Base-by-base conservation (phyloP, 1,140 invertebrate genomes). In the Euglossa dilemma region DNA sequence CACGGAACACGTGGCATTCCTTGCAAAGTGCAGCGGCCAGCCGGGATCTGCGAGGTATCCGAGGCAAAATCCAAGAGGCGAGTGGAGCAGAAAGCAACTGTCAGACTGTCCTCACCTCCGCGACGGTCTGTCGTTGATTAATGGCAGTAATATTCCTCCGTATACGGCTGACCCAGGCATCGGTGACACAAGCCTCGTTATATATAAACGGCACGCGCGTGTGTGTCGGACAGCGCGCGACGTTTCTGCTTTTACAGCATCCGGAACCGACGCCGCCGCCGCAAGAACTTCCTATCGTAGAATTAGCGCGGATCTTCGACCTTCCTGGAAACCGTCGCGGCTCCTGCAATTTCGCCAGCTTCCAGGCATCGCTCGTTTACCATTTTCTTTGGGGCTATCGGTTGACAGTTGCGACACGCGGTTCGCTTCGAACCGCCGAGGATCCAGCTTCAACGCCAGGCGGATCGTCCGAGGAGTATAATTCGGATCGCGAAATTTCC, bases 21-120 rank as follows among this genome's bases (percentile, higher is more conserved):
- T 83, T 75, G 77, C 84, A 69, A 89, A 89, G 87, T 88, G 87
- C 86, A 83, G 76, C 74, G 70, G 47, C 56, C 20, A 52, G 59
- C 23, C 52, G 50, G 28, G 70, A 50, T 69, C 61, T 76, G 63
- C 83, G 20, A 80, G 78, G 61, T 79, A 84, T 81, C 63, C 77
- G 69, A 59, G 71, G 80, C 80, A 85, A 85, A 85, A 85, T 85
- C 84, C 80, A 88, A 36, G 87, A 88, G 84, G 83, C 86, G 87
- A 81, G 87, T 67, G 77, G 64, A 80, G 87, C 87, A 80, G 84
- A 82, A 88, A 88, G 84, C 84, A 79, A 88, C 87, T 89, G 87
- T 89, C 87, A 88, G 87, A 86, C 87, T 89, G 87, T 89, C 87
- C 84, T 89, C 87, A 89, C 87, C 87, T 89, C 77, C 50, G 87